Evolutionary conservation across 1,140 invertebrate genomes (phyloP).

Genomic region (Drosophila repleta): DNA sequence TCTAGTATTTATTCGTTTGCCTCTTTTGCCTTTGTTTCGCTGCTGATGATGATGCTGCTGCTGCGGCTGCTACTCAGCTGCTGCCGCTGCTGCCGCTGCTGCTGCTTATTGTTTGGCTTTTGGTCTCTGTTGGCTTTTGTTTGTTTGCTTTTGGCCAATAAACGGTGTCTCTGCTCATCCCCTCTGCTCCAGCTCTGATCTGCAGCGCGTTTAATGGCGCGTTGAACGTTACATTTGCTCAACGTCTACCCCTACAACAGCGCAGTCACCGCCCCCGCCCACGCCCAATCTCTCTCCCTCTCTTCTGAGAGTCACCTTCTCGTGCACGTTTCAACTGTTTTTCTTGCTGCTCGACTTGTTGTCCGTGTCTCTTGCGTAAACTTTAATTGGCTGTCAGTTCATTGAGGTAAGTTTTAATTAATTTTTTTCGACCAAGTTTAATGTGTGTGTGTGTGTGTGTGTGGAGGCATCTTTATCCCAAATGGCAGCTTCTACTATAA

Average conservation of each 20-base stretch:
- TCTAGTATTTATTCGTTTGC: slow-evolving; percentile 62
- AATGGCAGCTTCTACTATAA: slow-evolving; percentile 21
- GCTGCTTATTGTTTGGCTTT: slow-evolving; percentile 64
- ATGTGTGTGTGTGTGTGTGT: slow-evolving; percentile 7
- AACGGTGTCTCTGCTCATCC: slow-evolving; percentile 38
- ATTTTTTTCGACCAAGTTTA: slow-evolving; percentile 54
- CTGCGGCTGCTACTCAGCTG: slow-evolving; percentile 25
- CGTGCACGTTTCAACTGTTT: slow-evolving; percentile 25
- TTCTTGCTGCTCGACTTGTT: slow-evolving; percentile 38
- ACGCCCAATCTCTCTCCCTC: neutral
- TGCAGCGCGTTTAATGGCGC: slow-evolving; percentile 64
- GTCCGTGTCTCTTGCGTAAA: slow-evolving; percentile 64
- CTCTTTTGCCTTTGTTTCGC: slow-evolving; percentile 53
- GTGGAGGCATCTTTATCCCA: slow-evolving; percentile 3
- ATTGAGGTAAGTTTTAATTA: slow-evolving; percentile 78
- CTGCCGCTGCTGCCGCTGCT: slow-evolving; percentile 23
- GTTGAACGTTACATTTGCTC: slow-evolving; percentile 66
- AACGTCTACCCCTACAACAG: slow-evolving; percentile 11
- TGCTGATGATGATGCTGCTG: slow-evolving; percentile 18
- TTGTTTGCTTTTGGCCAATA: slow-evolving; percentile 78
- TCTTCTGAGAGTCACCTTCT: neutral
- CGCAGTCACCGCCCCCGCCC: neutral
- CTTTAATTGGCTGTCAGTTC: slow-evolving; percentile 79
- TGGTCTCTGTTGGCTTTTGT: slow-evolving; percentile 61
- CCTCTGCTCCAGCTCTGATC: neutral